A percentile compares a stretch with the other conserved stretches of the same genome.
phyloP scores from a whole-genome alignment of 2,888 invertebrate species.

The Hyalella azteca region DNA sequence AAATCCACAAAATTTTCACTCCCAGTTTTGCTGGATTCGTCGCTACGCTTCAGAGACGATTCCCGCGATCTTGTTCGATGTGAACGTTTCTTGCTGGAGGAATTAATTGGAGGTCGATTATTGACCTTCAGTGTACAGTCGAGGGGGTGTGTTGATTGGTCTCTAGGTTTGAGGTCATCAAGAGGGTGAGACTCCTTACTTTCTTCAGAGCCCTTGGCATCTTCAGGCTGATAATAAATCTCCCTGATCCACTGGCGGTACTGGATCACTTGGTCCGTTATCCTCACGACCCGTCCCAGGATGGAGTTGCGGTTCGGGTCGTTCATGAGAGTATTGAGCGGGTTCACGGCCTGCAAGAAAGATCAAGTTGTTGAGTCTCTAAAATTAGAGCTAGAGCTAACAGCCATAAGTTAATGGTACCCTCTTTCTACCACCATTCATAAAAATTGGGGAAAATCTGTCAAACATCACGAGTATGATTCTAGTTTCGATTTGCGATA shows the following conservation, averaged over 20 bases:
- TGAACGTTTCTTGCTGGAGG: background rate
- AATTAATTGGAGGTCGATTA: background rate
- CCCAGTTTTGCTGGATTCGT: background rate
- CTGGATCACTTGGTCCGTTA: constrained; percentile 88
- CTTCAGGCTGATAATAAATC: constrained; percentile 62
- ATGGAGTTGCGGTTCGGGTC: constrained; percentile 67
- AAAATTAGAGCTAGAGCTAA: too few relatives aligned
- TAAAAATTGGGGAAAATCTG: too few relatives aligned
- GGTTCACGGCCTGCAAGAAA: constrained; percentile 60
- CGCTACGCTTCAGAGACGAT: background rate
- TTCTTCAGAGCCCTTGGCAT: background rate
- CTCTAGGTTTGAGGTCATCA: constrained; percentile 8
- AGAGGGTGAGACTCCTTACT: background rate
- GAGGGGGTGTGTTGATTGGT: constrained; percentile 2
- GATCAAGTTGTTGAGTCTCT: too few relatives aligned
- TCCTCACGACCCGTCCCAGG: constrained; percentile 87
- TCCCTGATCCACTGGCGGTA: constrained; percentile 74
- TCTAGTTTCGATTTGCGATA: too few relatives aligned
- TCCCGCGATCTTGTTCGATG: background rate
- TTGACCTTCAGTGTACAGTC: constrained; percentile 26
- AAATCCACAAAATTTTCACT: background rate
- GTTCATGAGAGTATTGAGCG: constrained; percentile 55
- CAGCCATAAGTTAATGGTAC: too few relatives aligned
- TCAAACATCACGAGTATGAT: too few relatives aligned
- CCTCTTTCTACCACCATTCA: too few relatives aligned